Evolutionary conservation across 2,888 invertebrate species (phyloP).

Genomic region (Orchesellides sinensis): DNA sequence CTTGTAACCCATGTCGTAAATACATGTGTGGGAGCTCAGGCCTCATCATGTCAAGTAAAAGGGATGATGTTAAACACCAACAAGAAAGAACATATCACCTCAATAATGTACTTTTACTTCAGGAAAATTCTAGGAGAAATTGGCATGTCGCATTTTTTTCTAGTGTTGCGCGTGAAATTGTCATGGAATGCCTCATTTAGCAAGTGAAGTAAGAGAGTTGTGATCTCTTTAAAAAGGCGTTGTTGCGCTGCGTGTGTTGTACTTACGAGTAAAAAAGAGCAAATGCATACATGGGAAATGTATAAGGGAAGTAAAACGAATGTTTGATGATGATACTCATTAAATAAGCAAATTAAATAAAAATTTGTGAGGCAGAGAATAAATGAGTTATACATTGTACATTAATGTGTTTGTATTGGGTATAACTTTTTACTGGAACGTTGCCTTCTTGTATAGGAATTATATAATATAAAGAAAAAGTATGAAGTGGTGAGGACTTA

Average conservation of each 20-base stretch:
- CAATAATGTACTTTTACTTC: neutral
- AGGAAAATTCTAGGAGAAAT: conserved; percentile 30
- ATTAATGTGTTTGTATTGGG: neutral
- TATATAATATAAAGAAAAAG: conserved; percentile 1
- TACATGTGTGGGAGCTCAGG: too few species aligned
- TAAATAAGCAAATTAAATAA: conserved; percentile 43
- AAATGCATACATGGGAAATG: neutral
- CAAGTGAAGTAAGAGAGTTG: conserved; percentile 58
- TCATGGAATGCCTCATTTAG: conserved; percentile 66
- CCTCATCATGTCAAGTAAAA: too few species aligned
- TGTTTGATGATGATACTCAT: neutral
- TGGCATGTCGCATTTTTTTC: conserved; percentile 51
- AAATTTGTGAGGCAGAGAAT: conserved; percentile 42
- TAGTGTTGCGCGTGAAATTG: conserved; percentile 62
- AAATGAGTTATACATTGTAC: neutral
- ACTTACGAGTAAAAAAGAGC: neutral
- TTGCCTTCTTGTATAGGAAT: too few species aligned
- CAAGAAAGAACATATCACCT: neutral
- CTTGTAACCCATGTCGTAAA: too few species aligned
- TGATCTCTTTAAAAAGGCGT: conserved; percentile 13
- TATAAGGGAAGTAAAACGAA: too few species aligned
- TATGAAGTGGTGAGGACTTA: neutral
- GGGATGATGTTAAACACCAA: conserved; percentile 2
- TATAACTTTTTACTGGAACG: neutral
- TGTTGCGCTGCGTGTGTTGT: too few species aligned